Evolutionary conservation across 2,888 invertebrate species (phyloP).

Genomic region (Pandemis heparana): DNA sequence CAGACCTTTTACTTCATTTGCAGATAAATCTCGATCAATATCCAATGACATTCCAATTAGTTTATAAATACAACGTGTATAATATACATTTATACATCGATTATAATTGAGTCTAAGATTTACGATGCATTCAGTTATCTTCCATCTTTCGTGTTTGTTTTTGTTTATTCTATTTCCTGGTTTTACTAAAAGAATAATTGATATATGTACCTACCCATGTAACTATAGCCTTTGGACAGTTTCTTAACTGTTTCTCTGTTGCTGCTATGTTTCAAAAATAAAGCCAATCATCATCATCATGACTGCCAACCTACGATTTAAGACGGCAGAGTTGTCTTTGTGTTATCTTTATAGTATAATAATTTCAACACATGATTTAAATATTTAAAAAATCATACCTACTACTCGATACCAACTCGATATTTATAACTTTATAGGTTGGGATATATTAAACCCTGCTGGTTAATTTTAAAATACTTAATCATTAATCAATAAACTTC

Average conservation of each 20-base stretch:
- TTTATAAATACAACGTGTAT: conserved; percentile 35
- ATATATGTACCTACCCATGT: no score
- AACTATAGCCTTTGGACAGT: no score
- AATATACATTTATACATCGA: conserved; percentile 51
- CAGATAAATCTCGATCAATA: conserved; percentile 41
- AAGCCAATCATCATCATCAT: no score
- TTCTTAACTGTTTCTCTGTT: no score
- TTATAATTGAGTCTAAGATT: conserved; percentile 72
- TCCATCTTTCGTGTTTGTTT: conserved; percentile 64
- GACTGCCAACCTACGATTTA: no score
- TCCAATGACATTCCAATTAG: conserved; percentile 45
- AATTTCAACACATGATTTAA: no score
- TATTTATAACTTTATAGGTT: neutral
- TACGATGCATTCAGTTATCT: conserved; percentile 72
- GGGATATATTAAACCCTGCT: neutral
- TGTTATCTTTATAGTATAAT: no score
- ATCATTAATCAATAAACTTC: neutral
- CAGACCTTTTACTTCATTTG: conserved; percentile 12
- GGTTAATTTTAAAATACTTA: neutral
- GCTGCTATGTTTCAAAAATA: no score
- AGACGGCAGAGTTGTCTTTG: no score
- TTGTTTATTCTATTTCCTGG: conserved; percentile 57
- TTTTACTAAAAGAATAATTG: conserved; percentile 34
- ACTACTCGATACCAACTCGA: no score
- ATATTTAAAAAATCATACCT: no score